A percentile compares a stretch with the other conserved stretches of the same genome.
Evolutionary conservation across 2,797 vertebrate species (phyloP).

Genomic region (Acanthurus lineatus): DNA sequence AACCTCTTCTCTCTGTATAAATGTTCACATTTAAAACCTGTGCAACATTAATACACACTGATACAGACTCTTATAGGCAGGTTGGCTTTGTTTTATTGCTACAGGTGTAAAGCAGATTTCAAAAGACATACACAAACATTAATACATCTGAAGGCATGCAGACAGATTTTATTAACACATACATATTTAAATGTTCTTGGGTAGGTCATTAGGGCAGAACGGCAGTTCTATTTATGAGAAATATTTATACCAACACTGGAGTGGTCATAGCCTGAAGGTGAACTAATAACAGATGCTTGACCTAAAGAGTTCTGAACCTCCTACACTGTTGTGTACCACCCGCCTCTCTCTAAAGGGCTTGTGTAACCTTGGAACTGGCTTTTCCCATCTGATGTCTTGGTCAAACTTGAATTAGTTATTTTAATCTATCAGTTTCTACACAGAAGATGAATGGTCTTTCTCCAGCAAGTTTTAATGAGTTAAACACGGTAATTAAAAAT

Average conservation of each 20-base stretch:
- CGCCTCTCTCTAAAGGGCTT: slow-evolving; percentile 69
- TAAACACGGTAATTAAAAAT: slow-evolving; percentile 44
- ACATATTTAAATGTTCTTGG: slow-evolving; percentile 34
- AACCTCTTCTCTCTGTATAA: slow-evolving; percentile 35
- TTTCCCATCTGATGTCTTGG: slow-evolving; percentile 12
- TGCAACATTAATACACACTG: slow-evolving; percentile 53
- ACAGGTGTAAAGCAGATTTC: slow-evolving; percentile 35
- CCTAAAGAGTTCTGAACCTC: slow-evolving; percentile 27
- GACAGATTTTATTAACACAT: slow-evolving; percentile 29
- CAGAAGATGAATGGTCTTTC: slow-evolving; percentile 32
- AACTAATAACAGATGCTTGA: slow-evolving; percentile 22
- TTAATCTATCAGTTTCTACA: slow-evolving; percentile 16
- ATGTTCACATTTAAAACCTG: slow-evolving; percentile 40
- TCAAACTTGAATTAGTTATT: slow-evolving; percentile 16
- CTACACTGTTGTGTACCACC: slow-evolving; percentile 35
- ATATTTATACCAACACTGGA: slow-evolving; percentile 62
- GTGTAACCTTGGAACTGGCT: slow-evolving; percentile 32
- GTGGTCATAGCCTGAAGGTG: slow-evolving; percentile 40
- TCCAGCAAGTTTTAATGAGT: slow-evolving; percentile 34
- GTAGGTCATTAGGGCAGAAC: slow-evolving; percentile 32
- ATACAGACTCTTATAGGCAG: slow-evolving; percentile 56
- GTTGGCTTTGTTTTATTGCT: slow-evolving; percentile 41
- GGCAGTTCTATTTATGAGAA: slow-evolving; percentile 59
- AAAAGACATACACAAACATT: slow-evolving; percentile 2
- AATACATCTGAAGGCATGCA: slow-evolving; percentile 30